Evolutionary conservation across 2,113 vertebrate genomes (phyloP).

Genomic region (Sapajus apella): DNA sequence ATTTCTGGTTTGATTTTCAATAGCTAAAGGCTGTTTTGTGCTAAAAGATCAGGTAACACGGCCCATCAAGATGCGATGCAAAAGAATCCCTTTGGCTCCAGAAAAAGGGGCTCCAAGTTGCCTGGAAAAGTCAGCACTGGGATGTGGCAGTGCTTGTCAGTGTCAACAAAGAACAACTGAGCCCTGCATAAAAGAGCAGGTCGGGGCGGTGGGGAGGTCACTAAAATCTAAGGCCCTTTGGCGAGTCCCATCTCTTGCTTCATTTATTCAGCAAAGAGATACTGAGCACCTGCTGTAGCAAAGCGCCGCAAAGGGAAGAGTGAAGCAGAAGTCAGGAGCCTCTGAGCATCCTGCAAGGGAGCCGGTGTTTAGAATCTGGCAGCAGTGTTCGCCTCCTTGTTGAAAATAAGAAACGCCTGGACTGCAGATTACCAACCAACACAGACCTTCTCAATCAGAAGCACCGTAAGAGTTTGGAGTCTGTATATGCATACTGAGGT

Average conservation of each 20-base stretch:
- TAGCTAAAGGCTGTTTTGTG: neutral
- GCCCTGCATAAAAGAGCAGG: neutral
- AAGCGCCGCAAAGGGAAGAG: neutral
- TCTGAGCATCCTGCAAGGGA: neutral
- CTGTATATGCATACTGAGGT: neutral
- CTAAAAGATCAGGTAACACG: neutral
- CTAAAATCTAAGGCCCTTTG: neutral
- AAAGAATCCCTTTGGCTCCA: neutral
- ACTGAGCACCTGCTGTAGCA: neutral
- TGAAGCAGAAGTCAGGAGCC: fast-evolving
- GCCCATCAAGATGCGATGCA: neutral
- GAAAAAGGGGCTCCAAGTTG: neutral
- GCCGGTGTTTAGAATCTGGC: neutral
- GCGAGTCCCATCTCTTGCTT: neutral
- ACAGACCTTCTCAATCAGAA: neutral
- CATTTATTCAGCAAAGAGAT: neutral
- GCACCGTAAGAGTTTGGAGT: neutral
- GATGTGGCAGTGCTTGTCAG: neutral
- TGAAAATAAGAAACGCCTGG: neutral
- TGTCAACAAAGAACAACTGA: neutral
- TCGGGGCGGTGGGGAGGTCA: too few relatives aligned
- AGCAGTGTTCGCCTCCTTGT: neutral
- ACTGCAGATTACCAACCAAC: neutral
- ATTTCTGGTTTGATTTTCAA: slow-evolving; percentile 21
- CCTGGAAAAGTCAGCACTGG: neutral